Evolutionary conservation across 2,888 invertebrate genomes (phyloP).

Genomic region (Microplitis manilae): DNA sequence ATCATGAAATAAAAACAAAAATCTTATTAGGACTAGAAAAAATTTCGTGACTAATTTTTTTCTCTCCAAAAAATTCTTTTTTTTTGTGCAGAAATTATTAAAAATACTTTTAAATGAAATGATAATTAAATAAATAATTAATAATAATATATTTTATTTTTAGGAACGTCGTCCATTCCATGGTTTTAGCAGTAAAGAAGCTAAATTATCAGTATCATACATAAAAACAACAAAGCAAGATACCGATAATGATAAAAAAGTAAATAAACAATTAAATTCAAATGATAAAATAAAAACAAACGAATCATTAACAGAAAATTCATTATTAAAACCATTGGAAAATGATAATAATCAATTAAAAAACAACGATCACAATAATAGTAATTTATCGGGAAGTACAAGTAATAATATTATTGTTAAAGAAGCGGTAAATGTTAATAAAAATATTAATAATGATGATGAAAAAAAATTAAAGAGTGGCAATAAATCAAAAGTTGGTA

Average conservation of each 20-base stretch:
- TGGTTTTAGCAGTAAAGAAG: conserved; percentile 69
- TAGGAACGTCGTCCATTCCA: conserved; percentile 70
- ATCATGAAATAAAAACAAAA: too few relatives aligned
- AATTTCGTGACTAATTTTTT: too few relatives aligned
- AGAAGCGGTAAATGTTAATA: conserved; percentile 40
- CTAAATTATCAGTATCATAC: conserved; percentile 63
- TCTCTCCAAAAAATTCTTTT: too few relatives aligned
- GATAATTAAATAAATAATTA: neutral
- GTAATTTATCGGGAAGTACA: conserved; percentile 23
- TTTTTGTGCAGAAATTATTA: too few relatives aligned
- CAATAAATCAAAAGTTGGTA: conserved; percentile 53
- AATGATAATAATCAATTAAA: conserved; percentile 10
- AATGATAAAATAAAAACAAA: conserved; percentile 34
- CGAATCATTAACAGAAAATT: neutral
- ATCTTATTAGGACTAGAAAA: too few relatives aligned
- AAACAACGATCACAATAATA: conserved; percentile 32
- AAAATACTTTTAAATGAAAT: neutral
- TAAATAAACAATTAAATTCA: conserved; percentile 40
- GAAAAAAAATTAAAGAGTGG: conserved; percentile 15
- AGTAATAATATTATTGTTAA: conserved; percentile 19
- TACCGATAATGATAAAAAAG: conserved; percentile 49
- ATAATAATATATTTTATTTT: conserved; percentile 44
- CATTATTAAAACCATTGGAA: neutral
- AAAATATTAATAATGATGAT: conserved; percentile 43
- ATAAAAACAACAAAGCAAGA: conserved; percentile 63